Percentiles rank a stretch among this genome's conserved stretches.
Conservation (phyloP, 2,797 vertebrate genomes). For the Cirrhinus mrigala region DNA sequence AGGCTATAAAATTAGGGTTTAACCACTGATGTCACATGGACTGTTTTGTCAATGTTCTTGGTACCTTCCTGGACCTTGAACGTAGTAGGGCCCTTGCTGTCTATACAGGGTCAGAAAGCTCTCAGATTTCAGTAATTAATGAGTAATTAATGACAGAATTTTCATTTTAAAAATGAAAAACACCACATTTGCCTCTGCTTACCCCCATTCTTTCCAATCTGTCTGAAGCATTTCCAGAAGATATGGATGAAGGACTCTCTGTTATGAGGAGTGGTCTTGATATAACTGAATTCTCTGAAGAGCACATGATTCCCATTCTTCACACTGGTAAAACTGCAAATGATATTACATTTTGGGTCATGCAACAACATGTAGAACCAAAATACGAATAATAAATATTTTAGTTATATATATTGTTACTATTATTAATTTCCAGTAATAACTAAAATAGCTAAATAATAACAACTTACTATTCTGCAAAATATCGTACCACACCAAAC, state of each 20-base stretch:
- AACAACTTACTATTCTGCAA: constrained; percentile 94
- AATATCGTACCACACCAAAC: constrained; percentile 91
- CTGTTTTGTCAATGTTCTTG: too few relatives aligned
- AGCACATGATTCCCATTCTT: constrained; percentile 93
- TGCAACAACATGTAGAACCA: background rate
- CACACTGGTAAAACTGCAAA: constrained; percentile 90
- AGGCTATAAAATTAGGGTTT: too few relatives aligned
- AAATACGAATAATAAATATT: too few relatives aligned
- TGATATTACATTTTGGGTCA: background rate
- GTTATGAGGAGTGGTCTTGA: constrained; percentile 92
- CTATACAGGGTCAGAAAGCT: too few relatives aligned
- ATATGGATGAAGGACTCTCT: constrained; percentile 89
- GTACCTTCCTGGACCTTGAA: too few relatives aligned
- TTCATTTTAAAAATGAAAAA: background rate
- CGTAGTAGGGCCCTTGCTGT: too few relatives aligned
- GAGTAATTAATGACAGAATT: too few relatives aligned
- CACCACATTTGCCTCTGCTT: constrained; percentile 58
- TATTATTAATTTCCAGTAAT: too few relatives aligned
- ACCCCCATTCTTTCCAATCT: constrained; percentile 95
- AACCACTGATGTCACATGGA: too few relatives aligned
- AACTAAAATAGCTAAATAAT: background rate
- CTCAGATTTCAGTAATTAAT: too few relatives aligned
- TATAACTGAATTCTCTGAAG: constrained; percentile 93
- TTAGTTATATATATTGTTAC: too few relatives aligned
- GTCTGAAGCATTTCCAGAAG: constrained; percentile 95